Evolutionary conservation across 2,888 invertebrate species (phyloP).

Genomic region (Hirtodrosophila duncani): DNA sequence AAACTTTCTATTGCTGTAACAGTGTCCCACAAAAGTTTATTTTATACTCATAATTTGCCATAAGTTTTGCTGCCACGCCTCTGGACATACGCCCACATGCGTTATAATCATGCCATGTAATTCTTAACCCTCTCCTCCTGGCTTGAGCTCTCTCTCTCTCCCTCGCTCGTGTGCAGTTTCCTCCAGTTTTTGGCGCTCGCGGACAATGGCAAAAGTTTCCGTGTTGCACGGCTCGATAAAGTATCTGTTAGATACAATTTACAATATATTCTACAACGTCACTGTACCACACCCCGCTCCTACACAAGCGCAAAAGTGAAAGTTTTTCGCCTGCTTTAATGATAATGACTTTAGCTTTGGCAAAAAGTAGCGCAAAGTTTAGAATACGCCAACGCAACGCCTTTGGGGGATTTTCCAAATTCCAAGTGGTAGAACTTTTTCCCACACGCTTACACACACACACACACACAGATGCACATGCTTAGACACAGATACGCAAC

Average conservation of each 20-base stretch:
- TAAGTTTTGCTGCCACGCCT: slow-evolving; percentile 37
- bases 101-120: slow-evolving; percentile 50
- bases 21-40: slow-evolving; percentile 26
- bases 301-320: slow-evolving; percentile 40
- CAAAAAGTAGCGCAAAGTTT: slow-evolving; percentile 64
- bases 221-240: slow-evolving; percentile 67
- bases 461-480: slow-evolving; percentile 5
- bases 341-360: slow-evolving; percentile 65
- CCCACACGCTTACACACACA: slow-evolving; percentile 13
- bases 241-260: slow-evolving; percentile 68
- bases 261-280: slow-evolving; percentile 53
- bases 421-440: slow-evolving; percentile 56
- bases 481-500: slow-evolving; percentile 36
- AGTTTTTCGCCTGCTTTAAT: slow-evolving; percentile 62
- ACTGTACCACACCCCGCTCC: slow-evolving; percentile 11
- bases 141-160: background rate
- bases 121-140: slow-evolving; percentile 32
- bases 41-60: slow-evolving; percentile 44
- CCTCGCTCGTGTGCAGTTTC: slow-evolving; percentile 37
- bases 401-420: slow-evolving; percentile 59
- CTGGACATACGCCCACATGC: slow-evolving; percentile 18
- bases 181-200: slow-evolving; percentile 56
- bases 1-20: slow-evolving; percentile 25
- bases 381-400: slow-evolving; percentile 64
- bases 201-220: slow-evolving; percentile 68